These are phyloP conservation scores for Coranthus polyacanthus DNA, from an alignment of 2,797 vertebrate species.

Conservation along the genomic window DNA sequence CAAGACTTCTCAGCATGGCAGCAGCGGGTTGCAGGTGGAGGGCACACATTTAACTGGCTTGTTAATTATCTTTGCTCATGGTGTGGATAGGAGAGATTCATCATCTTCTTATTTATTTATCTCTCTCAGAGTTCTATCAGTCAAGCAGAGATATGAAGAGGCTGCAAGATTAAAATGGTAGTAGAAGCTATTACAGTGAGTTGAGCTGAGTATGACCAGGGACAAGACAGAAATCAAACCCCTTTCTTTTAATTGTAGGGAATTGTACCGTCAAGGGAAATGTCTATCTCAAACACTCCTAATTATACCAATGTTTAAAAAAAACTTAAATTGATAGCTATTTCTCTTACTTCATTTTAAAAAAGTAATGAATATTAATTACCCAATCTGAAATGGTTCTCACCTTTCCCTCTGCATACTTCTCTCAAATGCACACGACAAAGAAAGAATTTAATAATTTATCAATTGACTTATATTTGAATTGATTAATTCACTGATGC, in stretches of 20 bases:
- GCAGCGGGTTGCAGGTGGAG: constrained; percentile 38
- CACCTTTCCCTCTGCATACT: constrained; percentile 74
- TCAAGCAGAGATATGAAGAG: constrained; percentile 38
- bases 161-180: constrained; percentile 16
- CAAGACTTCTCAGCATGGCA: constrained; percentile 21
- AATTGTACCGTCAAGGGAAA: constrained; percentile 54
- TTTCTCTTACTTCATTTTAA: constrained; percentile 84
- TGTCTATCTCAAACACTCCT: constrained; percentile 61
- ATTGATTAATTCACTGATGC: constrained; percentile 93
- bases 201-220: constrained; percentile 35
- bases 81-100: constrained; percentile 50
- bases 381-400: constrained; percentile 86
- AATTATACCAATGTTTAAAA: constrained; percentile 73
- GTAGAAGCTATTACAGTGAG: constrained; percentile 30
- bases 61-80: constrained; percentile 68
- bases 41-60: constrained; percentile 25
- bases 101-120: constrained; percentile 58
- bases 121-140: constrained; percentile 50
- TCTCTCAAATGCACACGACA: constrained; percentile 70
- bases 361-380: constrained; percentile 96
- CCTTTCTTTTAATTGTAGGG: constrained; percentile 47
- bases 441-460: constrained; percentile 91
- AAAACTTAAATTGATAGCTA: constrained; percentile 73
- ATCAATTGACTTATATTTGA: constrained; percentile 92
- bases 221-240: constrained; percentile 34